phyloP scores from a whole-genome alignment of 2,888 invertebrate genomes.

The Ochlodes sylvanus region DNA sequence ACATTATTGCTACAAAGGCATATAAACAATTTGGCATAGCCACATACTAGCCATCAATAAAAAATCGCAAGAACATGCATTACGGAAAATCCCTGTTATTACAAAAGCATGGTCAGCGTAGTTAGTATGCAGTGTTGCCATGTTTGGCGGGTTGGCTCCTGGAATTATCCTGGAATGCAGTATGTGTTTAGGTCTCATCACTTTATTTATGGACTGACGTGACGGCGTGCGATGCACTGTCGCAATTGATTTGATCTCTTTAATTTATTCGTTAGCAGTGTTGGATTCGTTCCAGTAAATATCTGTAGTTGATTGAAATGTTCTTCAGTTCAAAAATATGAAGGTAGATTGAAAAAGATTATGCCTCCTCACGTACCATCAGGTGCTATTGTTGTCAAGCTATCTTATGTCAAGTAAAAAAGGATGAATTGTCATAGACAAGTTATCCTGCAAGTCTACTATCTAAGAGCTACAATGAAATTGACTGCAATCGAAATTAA shows the following conservation, averaged over 20 bases:
- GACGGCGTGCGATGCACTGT: not conserved
- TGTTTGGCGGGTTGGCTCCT: conserved; percentile 22
- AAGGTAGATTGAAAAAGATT: too few species aligned
- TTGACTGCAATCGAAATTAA: too few species aligned
- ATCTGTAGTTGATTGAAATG: not conserved
- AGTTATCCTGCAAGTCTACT: too few species aligned
- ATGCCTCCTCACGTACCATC: too few species aligned
- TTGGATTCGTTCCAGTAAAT: not conserved
- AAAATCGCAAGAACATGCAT: not conserved
- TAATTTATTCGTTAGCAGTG: not conserved
- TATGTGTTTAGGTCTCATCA: conserved; percentile 25
- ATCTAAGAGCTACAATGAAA: too few species aligned
- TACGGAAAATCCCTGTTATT: not conserved
- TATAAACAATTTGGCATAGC: too few species aligned
- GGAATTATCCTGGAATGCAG: conserved; percentile 28
- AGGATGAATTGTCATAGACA: too few species aligned
- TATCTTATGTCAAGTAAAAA: too few species aligned
- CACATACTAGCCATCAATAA: too few species aligned
- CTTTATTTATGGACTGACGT: conserved; percentile 23
- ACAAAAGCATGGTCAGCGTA: conserved; percentile 6
- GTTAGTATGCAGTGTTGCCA: conserved; percentile 17
- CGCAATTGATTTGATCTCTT: conserved; percentile 6
- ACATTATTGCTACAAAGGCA: too few species aligned
- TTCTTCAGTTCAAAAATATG: not conserved
- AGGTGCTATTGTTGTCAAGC: too few species aligned